A percentile compares a stretch with the other conserved stretches of the same genome.
Evolutionary conservation across 2,797 vertebrate species (phyloP).

Genomic region (Argyrosomus regius): DNA sequence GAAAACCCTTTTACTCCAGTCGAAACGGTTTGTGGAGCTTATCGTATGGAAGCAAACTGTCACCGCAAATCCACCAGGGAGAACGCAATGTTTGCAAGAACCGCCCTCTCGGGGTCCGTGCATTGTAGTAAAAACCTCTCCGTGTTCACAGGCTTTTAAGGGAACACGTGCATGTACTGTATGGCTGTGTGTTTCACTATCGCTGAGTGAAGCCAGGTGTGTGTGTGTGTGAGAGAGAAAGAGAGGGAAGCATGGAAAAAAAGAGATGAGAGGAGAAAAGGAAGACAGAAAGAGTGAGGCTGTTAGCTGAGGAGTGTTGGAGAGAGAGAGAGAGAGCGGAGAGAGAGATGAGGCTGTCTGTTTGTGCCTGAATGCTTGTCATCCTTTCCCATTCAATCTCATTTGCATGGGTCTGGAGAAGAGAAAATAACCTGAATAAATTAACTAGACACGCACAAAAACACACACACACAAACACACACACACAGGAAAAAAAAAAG

Average conservation of each 20-base stretch:
- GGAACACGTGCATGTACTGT: slow-evolving; percentile 29
- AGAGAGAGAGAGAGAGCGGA: slow-evolving; percentile 28
- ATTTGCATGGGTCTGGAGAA: slow-evolving; percentile 85
- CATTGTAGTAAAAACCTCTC: slow-evolving; percentile 54
- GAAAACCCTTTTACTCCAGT: slow-evolving; percentile 57
- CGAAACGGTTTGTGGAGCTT: slow-evolving; percentile 64
- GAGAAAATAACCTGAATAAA: slow-evolving; percentile 86
- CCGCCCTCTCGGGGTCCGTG: slow-evolving; percentile 55
- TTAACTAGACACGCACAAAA: slow-evolving; percentile 71
- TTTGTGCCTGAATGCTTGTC: slow-evolving; percentile 82
- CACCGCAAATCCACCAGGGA: slow-evolving; percentile 54
- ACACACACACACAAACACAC: slow-evolving; percentile 25
- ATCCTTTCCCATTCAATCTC: slow-evolving; percentile 81
- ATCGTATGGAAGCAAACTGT: slow-evolving; percentile 70
- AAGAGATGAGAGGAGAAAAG: slow-evolving; percentile 12
- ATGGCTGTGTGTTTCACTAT: slow-evolving; percentile 33
- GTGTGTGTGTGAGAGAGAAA: slow-evolving; percentile 14
- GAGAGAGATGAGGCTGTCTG: slow-evolving; percentile 74
- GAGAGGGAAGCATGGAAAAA: not conserved
- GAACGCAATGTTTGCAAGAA: slow-evolving; percentile 50
- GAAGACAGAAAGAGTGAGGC: slow-evolving; percentile 1
- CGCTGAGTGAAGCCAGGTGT: slow-evolving; percentile 65
- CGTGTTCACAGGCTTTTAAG: slow-evolving; percentile 45
- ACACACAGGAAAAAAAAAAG: slow-evolving; percentile 9
- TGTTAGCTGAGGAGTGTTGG: slow-evolving; percentile 7